These are phyloP conservation scores for Doryteuthis pealeii DNA, from an alignment of 1,140 invertebrate genomes.

Conservation along the genomic window DNA sequence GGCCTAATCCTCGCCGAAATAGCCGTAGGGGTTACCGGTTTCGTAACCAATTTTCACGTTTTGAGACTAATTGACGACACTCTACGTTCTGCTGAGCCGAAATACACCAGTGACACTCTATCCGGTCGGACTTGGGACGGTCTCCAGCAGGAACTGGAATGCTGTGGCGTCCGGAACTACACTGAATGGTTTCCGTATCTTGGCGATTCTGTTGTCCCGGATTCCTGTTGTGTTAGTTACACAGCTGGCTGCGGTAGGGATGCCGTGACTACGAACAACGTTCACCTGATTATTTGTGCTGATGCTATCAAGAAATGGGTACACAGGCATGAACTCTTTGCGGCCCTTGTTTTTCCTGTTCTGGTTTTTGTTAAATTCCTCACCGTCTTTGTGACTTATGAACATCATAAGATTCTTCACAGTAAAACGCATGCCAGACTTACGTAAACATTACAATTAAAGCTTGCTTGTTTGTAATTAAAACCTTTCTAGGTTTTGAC, in stretches of 20 bases:
- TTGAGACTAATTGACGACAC: too few relatives aligned
- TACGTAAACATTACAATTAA: too few relatives aligned
- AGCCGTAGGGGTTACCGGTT: too few relatives aligned
- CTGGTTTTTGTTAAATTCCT: too few relatives aligned
- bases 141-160: neutral
- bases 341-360: too few relatives aligned
- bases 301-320: neutral
- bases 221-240: neutral
- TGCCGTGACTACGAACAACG: neutral
- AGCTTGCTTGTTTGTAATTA: too few relatives aligned
- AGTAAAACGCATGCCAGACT: too few relatives aligned
- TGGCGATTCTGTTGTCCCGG: neutral
- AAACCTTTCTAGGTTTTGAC: too few relatives aligned
- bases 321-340: neutral
- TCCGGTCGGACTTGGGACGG: neutral
- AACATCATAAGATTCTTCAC: too few relatives aligned
- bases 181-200: neutral
- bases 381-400: too few relatives aligned
- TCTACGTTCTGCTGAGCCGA: neutral
- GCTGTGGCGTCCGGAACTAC: neutral
- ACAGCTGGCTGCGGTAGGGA: neutral
- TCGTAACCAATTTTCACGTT: too few relatives aligned
- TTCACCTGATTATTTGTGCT: neutral
- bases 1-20: too few relatives aligned
- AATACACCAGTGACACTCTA: neutral